Conservation (phyloP, 2,888 invertebrate genomes). For the Stenchaetothrips biformis region DNA sequence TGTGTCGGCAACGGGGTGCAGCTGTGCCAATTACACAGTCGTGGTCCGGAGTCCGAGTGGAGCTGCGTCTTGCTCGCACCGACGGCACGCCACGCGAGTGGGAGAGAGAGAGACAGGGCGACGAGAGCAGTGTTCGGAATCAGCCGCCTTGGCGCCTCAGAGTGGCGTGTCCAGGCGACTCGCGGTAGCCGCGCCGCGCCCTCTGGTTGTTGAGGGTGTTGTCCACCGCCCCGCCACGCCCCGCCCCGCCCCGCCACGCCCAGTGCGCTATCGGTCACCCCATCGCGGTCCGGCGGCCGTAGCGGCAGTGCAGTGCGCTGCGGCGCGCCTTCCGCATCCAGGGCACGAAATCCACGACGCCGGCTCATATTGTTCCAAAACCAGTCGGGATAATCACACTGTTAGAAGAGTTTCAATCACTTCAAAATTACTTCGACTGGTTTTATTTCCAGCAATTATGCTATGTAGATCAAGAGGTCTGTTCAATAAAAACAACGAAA, state of each 20-base stretch:
- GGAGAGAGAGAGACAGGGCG: neutral
- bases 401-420: too few species aligned
- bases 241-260: neutral
- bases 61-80: neutral
- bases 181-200: neutral
- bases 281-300: neutral
- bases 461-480: too few species aligned
- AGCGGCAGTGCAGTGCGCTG: neutral
- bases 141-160: neutral
- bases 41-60: neutral
- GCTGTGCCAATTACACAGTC: too few species aligned
- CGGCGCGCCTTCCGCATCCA: too few species aligned
- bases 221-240: neutral
- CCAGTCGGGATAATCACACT: too few species aligned
- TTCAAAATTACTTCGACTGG: neutral
- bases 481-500: neutral
- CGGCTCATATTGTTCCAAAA: too few species aligned
- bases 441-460: neutral
- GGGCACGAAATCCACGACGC: too few species aligned
- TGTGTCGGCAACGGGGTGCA: too few species aligned
- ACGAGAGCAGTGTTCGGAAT: neutral
- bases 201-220: neutral
- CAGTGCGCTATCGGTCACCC: neutral
- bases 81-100: neutral
- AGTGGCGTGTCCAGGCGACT: too few species aligned